Percentiles rank a stretch among this genome's conserved stretches.
Conservation (phyloP, 2,888 invertebrate species). For the Cremastobaeus sp. region DNA sequence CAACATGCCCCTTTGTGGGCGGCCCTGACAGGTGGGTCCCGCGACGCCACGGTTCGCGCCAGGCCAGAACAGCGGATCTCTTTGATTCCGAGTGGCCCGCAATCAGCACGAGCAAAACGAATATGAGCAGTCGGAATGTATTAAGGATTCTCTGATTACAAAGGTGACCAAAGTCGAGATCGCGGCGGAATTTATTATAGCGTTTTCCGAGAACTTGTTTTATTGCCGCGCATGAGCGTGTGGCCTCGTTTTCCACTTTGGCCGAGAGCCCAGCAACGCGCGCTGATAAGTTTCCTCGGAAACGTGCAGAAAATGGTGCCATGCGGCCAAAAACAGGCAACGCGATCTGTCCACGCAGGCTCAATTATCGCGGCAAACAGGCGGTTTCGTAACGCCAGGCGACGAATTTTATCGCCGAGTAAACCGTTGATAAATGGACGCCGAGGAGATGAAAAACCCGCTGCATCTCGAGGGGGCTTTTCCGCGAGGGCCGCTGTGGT, state of each 20-base stretch:
- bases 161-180: conserved; percentile 55
- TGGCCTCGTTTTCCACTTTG: conserved; percentile 60
- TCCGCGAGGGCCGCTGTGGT: conserved; percentile 13
- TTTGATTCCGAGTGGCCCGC: conserved; percentile 48
- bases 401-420: conserved; percentile 39
- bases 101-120: conserved; percentile 24
- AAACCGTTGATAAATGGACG: conserved; percentile 36
- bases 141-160: conserved; percentile 58
- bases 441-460: conserved; percentile 18
- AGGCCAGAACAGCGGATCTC: conserved; percentile 46
- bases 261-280: conserved; percentile 47
- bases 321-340: conserved; percentile 30
- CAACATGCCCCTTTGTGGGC: neutral
- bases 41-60: conserved; percentile 10
- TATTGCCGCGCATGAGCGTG: conserved; percentile 34
- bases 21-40: neutral
- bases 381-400: conserved; percentile 19
- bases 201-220: conserved; percentile 54
- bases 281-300: conserved; percentile 48
- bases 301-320: conserved; percentile 44
- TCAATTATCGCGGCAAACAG: conserved; percentile 42
- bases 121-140: conserved; percentile 39
- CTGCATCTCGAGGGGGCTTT: conserved; percentile 20
- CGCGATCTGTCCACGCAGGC: conserved; percentile 7
- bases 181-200: conserved; percentile 49